phyloP scores from a whole-genome alignment of 1,140 invertebrate species.

The Ladona fulva region DNA sequence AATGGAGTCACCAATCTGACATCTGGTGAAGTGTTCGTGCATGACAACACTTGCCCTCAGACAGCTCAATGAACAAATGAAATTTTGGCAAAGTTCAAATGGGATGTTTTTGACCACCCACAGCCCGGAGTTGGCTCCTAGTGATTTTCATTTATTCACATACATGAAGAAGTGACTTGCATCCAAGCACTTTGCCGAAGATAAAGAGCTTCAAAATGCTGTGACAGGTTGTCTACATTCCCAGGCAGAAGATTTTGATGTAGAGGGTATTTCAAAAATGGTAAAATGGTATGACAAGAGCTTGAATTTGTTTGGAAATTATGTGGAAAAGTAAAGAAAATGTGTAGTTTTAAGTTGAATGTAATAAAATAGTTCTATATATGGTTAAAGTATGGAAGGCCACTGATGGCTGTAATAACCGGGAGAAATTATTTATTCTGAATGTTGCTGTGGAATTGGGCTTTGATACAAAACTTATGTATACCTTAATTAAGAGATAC shows the following conservation, averaged over 20 bases:
- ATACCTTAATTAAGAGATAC: too few species aligned
- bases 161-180: conserved; percentile 16
- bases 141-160: conserved; percentile 14
- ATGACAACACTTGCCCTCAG: conserved; percentile 29
- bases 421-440: too few species aligned
- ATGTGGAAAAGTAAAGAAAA: conserved; percentile 18
- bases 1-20: conserved; percentile 21
- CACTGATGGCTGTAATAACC: too few species aligned
- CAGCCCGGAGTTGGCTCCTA: conserved; percentile 15
- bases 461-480: too few species aligned
- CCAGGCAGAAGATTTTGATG: conserved; percentile 13
- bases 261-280: conserved; percentile 13
- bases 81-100: conserved; percentile 13
- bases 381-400: too few species aligned
- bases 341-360: not conserved
- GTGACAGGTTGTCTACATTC: conserved; percentile 16
- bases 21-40: conserved; percentile 20
- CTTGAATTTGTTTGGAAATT: not conserved
- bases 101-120: conserved; percentile 18
- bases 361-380: too few species aligned
- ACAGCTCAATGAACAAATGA: conserved; percentile 21
- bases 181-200: not conserved
- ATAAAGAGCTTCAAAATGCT: conserved; percentile 18
- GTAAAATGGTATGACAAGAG: conserved; percentile 19
- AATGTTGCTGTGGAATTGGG: too few species aligned